Evolutionary conservation across 2,888 invertebrate genomes (phyloP).

Genomic region (Drosophila parthenogenetica): DNA sequence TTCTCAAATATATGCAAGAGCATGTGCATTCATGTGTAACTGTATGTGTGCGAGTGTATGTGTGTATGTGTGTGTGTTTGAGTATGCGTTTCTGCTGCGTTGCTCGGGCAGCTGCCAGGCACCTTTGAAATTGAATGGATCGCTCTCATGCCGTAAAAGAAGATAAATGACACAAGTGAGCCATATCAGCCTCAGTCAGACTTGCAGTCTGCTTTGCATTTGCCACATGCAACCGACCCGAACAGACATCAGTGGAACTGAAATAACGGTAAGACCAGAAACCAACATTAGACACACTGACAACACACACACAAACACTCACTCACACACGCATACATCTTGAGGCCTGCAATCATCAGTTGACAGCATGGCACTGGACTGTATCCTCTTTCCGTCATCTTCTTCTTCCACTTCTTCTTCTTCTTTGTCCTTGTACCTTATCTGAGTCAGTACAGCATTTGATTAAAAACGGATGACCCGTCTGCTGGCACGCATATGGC

Average conservation of each 20-base stretch:
- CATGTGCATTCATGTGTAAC: slow-evolving; percentile 46
- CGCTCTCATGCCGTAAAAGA: slow-evolving; percentile 71
- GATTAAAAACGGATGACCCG: slow-evolving; percentile 68
- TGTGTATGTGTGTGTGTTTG: slow-evolving; percentile 16
- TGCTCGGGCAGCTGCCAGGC: slow-evolving; percentile 69
- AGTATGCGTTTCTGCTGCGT: slow-evolving; percentile 51
- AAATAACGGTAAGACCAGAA: slow-evolving; percentile 7
- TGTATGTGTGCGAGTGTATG: slow-evolving; percentile 10
- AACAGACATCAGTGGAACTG: slow-evolving; percentile 9
- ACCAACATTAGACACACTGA: slow-evolving; percentile 9
- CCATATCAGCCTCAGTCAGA: slow-evolving; percentile 74
- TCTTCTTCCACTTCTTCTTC: too few species aligned
- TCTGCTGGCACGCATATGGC: slow-evolving; percentile 34
- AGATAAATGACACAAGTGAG: slow-evolving; percentile 81
- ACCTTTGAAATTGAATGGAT: slow-evolving; percentile 78
- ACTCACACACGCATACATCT: slow-evolving; percentile 53
- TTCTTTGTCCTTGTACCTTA: neutral
- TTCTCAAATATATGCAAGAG: slow-evolving; percentile 76
- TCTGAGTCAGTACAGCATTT: slow-evolving; percentile 66
- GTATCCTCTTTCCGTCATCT: neutral
- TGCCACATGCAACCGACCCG: slow-evolving; percentile 29
- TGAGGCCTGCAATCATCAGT: slow-evolving; percentile 71
- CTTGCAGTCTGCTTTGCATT: slow-evolving; percentile 46
- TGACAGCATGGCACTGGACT: slow-evolving; percentile 24
- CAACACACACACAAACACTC: neutral